phyloP scores from a whole-genome alignment of 2,797 vertebrate species.

The Microchirus variegatus region DNA sequence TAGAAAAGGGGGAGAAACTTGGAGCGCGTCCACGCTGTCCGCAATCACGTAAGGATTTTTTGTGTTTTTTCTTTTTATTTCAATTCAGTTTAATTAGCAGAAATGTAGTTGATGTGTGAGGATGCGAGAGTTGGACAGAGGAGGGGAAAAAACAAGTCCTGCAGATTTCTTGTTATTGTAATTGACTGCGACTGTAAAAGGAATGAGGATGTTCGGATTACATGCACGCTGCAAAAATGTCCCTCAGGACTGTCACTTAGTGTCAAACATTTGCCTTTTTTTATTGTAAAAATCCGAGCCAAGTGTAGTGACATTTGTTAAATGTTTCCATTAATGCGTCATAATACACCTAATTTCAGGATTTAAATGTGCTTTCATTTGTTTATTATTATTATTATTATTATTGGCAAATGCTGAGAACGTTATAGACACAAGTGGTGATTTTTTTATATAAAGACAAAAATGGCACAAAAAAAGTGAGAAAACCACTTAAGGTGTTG shows the following conservation, averaged over 20 bases:
- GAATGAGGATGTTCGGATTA: slow-evolving; percentile 35
- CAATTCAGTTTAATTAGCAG: slow-evolving; percentile 44
- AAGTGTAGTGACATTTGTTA: neutral
- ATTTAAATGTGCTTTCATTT: neutral
- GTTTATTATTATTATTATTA: neutral
- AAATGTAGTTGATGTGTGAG: slow-evolving; percentile 6
- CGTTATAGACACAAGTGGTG: neutral
- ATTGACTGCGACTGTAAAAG: slow-evolving; percentile 47
- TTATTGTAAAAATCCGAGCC: neutral
- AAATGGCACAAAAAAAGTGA: neutral
- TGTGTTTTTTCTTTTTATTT: slow-evolving; percentile 40
- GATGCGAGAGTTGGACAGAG: no score
- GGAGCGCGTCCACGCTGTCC: slow-evolving; percentile 62
- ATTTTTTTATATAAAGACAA: no score
- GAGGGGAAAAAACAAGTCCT: neutral
- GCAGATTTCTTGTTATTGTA: slow-evolving; percentile 47
- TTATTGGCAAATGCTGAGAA: neutral
- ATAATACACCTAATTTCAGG: neutral
- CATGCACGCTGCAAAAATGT: slow-evolving; percentile 40
- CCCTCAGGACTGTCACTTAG: neutral
- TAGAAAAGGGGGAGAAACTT: slow-evolving; percentile 54
- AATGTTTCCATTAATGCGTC: neutral
- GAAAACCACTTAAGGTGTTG: neutral
- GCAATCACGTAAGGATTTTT: slow-evolving; percentile 57
- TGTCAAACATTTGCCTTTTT: neutral